Evolutionary conservation across 2,888 invertebrate genomes (phyloP).

Genomic region (Andrena bucephala): DNA sequence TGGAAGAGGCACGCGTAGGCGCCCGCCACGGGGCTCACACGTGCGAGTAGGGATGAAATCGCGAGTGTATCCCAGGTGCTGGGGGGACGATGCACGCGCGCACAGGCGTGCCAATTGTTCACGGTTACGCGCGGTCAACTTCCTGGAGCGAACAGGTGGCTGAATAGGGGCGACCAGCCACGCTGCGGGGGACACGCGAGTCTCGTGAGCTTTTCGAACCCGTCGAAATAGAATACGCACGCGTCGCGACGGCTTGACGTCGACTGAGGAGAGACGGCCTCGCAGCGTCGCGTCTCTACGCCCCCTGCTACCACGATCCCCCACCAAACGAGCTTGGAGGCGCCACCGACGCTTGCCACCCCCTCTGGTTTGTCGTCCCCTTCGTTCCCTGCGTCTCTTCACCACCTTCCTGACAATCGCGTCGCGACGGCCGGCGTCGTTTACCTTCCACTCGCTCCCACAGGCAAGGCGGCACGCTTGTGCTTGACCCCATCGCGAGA

Average conservation of each 20-base stretch:
- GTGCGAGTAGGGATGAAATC: background rate
- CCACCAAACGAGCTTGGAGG: conserved; percentile 58
- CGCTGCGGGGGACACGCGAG: conserved; percentile 74
- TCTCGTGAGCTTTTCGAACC: conserved; percentile 64
- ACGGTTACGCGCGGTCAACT: conserved; percentile 35
- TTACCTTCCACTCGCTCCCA: conserved; percentile 15
- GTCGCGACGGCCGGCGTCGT: conserved; percentile 4
- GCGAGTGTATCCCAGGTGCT: background rate
- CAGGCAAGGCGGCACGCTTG: conserved; percentile 9
- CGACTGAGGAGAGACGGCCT: conserved; percentile 81
- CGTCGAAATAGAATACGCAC: conserved; percentile 74
- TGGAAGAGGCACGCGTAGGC: background rate
- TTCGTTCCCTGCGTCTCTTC: conserved; percentile 37
- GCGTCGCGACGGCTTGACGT: conserved; percentile 84
- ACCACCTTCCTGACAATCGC: conserved; percentile 15
- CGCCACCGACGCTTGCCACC: conserved; percentile 59
- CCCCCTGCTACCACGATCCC: conserved; percentile 67
- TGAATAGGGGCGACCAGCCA: conserved; percentile 70
- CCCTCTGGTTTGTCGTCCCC: conserved; percentile 40
- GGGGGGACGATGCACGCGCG: background rate
- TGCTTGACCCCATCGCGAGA: conserved; percentile 10
- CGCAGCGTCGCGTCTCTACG: conserved; percentile 79
- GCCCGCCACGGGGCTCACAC: background rate
- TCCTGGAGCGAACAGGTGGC: conserved; percentile 78
- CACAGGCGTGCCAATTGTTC: conserved; percentile 4